Conservation (phyloP, 1,140 invertebrate genomes). For the Geopemphigus sp. region DNA sequence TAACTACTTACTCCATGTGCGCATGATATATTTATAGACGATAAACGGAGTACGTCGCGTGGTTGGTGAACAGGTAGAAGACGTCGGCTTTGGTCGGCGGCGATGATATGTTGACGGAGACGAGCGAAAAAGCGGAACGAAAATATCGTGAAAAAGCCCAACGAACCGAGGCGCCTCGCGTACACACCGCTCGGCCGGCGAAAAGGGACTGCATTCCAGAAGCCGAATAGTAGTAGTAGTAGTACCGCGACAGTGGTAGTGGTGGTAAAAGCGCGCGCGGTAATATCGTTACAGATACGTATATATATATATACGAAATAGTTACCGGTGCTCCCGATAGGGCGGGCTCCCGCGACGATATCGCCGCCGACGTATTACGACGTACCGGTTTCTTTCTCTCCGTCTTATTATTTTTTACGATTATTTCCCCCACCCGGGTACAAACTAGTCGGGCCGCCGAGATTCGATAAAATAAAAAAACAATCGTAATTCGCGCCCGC, state of each 20-base stretch:
- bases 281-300: too few relatives aligned
- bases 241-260: not conserved
- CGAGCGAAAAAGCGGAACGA: not conserved
- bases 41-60: too few relatives aligned
- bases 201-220: slow-evolving; percentile 42
- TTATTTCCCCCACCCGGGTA: too few relatives aligned
- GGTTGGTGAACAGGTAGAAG: too few relatives aligned
- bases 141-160: too few relatives aligned
- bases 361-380: not conserved
- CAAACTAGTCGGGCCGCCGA: not conserved
- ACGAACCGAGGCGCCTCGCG: not conserved
- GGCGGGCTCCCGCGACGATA: slow-evolving; percentile 21
- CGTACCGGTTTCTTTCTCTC: not conserved
- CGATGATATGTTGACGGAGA: not conserved
- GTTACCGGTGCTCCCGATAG: slow-evolving; percentile 45
- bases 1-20: too few relatives aligned
- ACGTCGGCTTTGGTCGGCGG: not conserved
- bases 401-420: too few relatives aligned
- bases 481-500: not conserved
- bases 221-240: slow-evolving; percentile 1
- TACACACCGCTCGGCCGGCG: not conserved
- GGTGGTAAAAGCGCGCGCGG: not conserved
- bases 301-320: too few relatives aligned
- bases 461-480: slow-evolving; percentile 20
- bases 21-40: too few relatives aligned